Conservation (phyloP, 2,888 invertebrate species). For the Syrphus vitripennis region DNA sequence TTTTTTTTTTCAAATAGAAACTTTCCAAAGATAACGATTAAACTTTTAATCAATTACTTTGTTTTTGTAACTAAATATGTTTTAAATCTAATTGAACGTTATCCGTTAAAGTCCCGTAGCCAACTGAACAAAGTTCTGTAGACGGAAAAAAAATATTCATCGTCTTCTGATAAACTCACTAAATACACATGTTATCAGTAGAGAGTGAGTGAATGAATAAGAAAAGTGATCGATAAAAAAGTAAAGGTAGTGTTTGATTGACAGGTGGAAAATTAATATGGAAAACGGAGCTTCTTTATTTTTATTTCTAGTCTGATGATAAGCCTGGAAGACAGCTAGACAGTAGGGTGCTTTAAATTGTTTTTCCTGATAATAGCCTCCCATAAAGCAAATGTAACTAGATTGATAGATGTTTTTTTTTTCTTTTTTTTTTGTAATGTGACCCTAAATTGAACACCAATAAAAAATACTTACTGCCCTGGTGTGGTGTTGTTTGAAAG, state of each 20-base stretch:
- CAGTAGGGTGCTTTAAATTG: not conserved
- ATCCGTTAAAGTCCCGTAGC: constrained; percentile 32
- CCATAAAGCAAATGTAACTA: no score
- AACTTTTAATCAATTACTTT: not conserved
- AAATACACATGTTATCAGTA: constrained; percentile 37
- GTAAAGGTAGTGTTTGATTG: constrained; percentile 7
- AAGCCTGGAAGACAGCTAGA: not conserved
- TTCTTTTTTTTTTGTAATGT: no score
- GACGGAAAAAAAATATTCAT: constrained; percentile 3
- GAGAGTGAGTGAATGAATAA: constrained; percentile 31
- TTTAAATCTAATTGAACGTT: not conserved
- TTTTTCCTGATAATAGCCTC: not conserved
- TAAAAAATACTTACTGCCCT: no score
- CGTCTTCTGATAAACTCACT: constrained; percentile 33
- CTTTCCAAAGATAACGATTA: constrained; percentile 43
- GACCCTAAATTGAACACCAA: no score
- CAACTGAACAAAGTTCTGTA: constrained; percentile 42
- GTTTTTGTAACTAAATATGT: not conserved
- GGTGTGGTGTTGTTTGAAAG: no score
- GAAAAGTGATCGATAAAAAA: constrained; percentile 46
- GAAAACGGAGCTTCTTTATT: not conserved
- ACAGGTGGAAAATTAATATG: constrained; percentile 31
- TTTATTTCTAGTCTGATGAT: not conserved
- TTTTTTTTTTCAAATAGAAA: not conserved
- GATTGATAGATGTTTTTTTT: no score